These are phyloP conservation scores for Eilema griseolum DNA, from an alignment of 2,888 invertebrate species.

Conservation along the genomic window DNA sequence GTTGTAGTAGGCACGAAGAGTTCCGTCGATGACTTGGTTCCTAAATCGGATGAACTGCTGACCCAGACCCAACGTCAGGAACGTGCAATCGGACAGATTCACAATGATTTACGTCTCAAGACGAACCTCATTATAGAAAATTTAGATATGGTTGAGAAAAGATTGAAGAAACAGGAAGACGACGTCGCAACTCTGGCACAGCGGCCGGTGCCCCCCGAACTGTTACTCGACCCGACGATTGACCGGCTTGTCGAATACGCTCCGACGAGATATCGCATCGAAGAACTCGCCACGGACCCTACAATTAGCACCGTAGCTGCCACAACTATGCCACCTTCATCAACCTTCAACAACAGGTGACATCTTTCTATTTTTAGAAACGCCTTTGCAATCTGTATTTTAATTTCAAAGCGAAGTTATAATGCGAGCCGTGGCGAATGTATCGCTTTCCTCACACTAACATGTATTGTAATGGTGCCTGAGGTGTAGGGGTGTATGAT, in stretches of 20 bases:
- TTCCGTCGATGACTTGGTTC: slow-evolving; percentile 94
- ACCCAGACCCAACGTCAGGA: slow-evolving; percentile 95
- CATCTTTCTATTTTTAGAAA: slow-evolving; percentile 63
- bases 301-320: slow-evolving; percentile 73
- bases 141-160: slow-evolving; percentile 94
- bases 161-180: slow-evolving; percentile 94
- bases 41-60: slow-evolving; percentile 94
- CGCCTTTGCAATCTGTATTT: slow-evolving; percentile 53
- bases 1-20: slow-evolving; percentile 96
- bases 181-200: slow-evolving; percentile 93
- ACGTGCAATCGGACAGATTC: slow-evolving; percentile 94
- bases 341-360: slow-evolving; percentile 78
- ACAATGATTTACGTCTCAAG: slow-evolving; percentile 92
- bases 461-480: slow-evolving; percentile 32
- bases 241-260: slow-evolving; percentile 93
- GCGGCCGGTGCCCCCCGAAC: slow-evolving; percentile 90
- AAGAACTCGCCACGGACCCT: slow-evolving; percentile 75
- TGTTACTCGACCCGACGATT: slow-evolving; percentile 91
- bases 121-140: slow-evolving; percentile 96
- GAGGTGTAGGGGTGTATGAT: slow-evolving; percentile 55
- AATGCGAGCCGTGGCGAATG: slow-evolving; percentile 48
- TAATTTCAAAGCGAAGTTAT: slow-evolving; percentile 31
- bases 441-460: slow-evolving; percentile 21
- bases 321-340: slow-evolving; percentile 67
- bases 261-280: slow-evolving; percentile 88